Evolutionary conservation across 2,113 vertebrate genomes (phyloP).

Genomic region (Pedionomus torquatus): DNA sequence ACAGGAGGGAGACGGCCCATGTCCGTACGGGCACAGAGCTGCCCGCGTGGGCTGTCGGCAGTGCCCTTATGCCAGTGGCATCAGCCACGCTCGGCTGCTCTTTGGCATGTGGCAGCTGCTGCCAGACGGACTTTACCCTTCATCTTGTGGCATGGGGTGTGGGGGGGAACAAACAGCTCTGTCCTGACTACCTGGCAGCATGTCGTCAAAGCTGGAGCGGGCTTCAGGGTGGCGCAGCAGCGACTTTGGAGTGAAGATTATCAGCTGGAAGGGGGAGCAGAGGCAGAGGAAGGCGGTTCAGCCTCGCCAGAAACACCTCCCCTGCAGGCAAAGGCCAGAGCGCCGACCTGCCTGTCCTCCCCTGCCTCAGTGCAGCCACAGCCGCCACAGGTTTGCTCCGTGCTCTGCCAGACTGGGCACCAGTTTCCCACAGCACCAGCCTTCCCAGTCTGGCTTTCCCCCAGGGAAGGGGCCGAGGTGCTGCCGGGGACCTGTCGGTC

Average conservation of each 20-base stretch:
- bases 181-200: constrained; percentile 81
- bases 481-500: neutral
- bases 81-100: neutral
- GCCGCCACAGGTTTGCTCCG: neutral
- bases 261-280: constrained; percentile 82
- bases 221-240: constrained; percentile 92
- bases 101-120: neutral
- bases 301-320: neutral
- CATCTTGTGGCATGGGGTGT: fast-evolving
- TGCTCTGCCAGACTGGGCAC: neutral
- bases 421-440: fast-evolving
- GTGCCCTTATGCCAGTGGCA: fast-evolving
- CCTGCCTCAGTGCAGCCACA: neutral
- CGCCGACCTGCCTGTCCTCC: neutral
- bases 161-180: too few relatives aligned
- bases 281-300: neutral
- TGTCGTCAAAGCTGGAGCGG: constrained; percentile 90
- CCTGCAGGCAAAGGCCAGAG: neutral
- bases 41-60: fast-evolving
- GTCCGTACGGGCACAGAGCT: fast-evolving
- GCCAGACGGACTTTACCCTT: neutral
- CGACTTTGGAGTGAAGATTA: constrained; percentile 93
- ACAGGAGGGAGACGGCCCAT: neutral
- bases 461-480: neutral
- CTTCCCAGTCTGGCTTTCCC: neutral